These are phyloP conservation scores for Hippoglossus stenolepis DNA, from an alignment of 2,113 vertebrate species.

Conservation along the genomic window DNA sequence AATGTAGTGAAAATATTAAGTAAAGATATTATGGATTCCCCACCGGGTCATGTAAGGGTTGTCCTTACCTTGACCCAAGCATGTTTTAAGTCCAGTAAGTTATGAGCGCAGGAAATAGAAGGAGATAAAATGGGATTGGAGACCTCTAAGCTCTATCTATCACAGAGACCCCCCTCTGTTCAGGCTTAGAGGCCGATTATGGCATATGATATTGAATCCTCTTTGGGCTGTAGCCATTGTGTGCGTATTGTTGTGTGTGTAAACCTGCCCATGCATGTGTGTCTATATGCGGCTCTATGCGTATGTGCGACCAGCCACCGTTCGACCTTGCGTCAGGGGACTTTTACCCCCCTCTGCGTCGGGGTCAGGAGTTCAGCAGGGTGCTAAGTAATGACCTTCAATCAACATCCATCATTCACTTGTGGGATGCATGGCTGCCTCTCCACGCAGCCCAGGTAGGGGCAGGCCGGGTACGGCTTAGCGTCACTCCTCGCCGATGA, in stretches of 20 bases:
- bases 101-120: conserved; percentile 70
- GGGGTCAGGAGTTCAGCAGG: conserved; percentile 76
- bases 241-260: conserved; percentile 46
- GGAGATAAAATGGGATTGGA: conserved; percentile 73
- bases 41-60: conserved; percentile 32
- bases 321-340: conserved; percentile 54
- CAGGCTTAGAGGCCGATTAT: conserved; percentile 75
- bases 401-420: conserved; percentile 74
- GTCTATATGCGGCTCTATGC: conserved; percentile 23
- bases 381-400: conserved; percentile 73
- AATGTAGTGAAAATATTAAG: too few species aligned
- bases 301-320: conserved; percentile 19
- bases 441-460: conserved; percentile 48
- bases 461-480: conserved; percentile 29
- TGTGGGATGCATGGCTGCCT: conserved; percentile 59
- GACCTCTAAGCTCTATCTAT: conserved; percentile 68
- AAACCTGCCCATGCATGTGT: conserved; percentile 12
- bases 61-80: conserved; percentile 58
- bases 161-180: conserved; percentile 62
- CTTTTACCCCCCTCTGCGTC: conserved; percentile 29
- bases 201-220: conserved; percentile 81
- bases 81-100: conserved; percentile 65
- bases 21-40: background rate
- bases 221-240: conserved; percentile 70
- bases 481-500: conserved; percentile 32